Percentiles rank a stretch among this genome's conserved stretches.
These are phyloP conservation scores for Malachius bipustulatus DNA, from an alignment of 2,888 invertebrate species.

Conservation along the genomic window DNA sequence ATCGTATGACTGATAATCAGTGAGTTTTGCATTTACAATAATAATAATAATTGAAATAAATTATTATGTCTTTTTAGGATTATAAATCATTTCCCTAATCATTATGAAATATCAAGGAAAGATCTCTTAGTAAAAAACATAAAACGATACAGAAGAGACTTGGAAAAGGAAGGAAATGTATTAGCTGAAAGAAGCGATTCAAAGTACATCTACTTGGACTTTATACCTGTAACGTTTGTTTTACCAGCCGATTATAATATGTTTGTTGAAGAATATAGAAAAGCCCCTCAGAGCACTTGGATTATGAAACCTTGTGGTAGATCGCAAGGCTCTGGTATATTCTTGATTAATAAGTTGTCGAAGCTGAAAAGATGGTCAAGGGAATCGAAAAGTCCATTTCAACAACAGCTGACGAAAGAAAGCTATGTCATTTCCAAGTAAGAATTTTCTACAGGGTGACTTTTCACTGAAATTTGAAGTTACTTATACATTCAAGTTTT, in stretches of 20 bases:
- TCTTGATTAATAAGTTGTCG: conserved; percentile 87
- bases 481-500: no score
- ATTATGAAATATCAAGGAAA: conserved; percentile 89
- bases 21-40: no score
- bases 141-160: conserved; percentile 82
- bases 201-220: conserved; percentile 74
- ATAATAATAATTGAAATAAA: no score
- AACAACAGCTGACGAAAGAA: conserved; percentile 75
- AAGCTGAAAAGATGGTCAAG: conserved; percentile 85
- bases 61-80: conserved; percentile 42
- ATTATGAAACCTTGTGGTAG: conserved; percentile 96
- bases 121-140: conserved; percentile 94
- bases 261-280: conserved; percentile 93
- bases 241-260: conserved; percentile 93
- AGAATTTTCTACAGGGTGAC: no score
- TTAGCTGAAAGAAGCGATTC: conserved; percentile 73
- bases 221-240: conserved; percentile 88
- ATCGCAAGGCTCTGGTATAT: conserved; percentile 90
- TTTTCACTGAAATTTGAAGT: no score
- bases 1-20: conserved; percentile 87
- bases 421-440: conserved; percentile 90
- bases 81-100: conserved; percentile 94
- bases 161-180: conserved; percentile 81
- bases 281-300: conserved; percentile 91
- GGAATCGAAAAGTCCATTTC: conserved; percentile 75